Base-by-base conservation (phyloP, 2,888 invertebrate species). In the Orgyia antiqua region DNA sequence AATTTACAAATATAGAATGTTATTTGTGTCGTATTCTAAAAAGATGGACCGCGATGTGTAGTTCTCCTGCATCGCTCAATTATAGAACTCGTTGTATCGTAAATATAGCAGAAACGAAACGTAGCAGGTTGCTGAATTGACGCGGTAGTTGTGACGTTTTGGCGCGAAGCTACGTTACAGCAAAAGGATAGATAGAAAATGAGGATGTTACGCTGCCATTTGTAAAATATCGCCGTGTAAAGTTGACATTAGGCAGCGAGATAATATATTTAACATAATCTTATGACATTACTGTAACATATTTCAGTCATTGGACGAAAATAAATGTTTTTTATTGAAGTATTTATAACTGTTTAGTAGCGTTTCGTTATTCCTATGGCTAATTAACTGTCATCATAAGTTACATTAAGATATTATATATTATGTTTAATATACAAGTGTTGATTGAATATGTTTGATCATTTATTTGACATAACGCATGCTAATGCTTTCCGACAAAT, bases 21-120 rank as follows among this genome's bases (percentile, higher is more conserved):
- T 86, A 86, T 86, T 86, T 83, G 82, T 83, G 84, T 84, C 76
- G 79, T 80, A 80, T 83, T 84, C 84, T 84, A 86, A 84, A 86
- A 86, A 84, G 84, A 84, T 86, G 82, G 76, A 82, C 82, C 71
- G 79, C 76, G 80, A 80, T 84, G 80, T 80, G 79, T 76, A 83
- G 77, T 82, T 84, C 86, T 86, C 86, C 86, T 83, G 82, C 84
- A 78, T 83, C 79, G 86, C 73, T 80, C 83, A 80, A 79, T 86
- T 80, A 83, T 86, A 86, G 84, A 77, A 75, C 78, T 68, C 69
- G 51, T 52, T 53, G 82, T 72, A 72, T 75, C 65, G 78, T 72
- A 67, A 73, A 72, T 67, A 62, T 53, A 51, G 51, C 63, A 65
- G 67, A 53, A 67, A 55, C 57, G 55, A 58, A 77, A 78, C 61